Evolutionary conservation across 1,140 invertebrate species (phyloP).

Genomic region (Drosophila setifemur): DNA sequence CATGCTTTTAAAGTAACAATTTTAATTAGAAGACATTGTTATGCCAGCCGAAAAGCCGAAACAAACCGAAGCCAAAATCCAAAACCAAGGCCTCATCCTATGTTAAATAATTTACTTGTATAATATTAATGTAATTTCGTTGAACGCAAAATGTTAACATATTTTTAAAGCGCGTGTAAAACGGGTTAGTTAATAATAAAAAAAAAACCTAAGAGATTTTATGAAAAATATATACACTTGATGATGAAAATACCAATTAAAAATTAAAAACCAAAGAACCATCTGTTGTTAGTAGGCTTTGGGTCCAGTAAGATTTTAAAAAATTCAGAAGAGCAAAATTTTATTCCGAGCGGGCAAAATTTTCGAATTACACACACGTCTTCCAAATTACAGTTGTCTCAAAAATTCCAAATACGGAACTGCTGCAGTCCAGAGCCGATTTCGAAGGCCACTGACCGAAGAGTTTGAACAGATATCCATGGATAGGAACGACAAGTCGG

Average conservation of each 20-base stretch:
- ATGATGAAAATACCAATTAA: conserved; percentile 53
- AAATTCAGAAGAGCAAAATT: not conserved
- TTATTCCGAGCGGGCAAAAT: conserved; percentile 15
- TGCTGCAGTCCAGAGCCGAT: not conserved
- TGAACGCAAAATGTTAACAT: conserved; percentile 70
- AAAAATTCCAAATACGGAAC: conserved; percentile 16
- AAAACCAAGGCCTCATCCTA: conserved; percentile 14
- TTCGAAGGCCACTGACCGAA: not conserved
- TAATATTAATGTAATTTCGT: conserved; percentile 58
- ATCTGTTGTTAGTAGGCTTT: conserved; percentile 12
- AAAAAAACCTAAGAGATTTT: conserved; percentile 51
- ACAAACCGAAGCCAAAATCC: conserved; percentile 5
- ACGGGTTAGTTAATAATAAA: conserved; percentile 60
- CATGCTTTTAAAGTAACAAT: conserved; percentile 54
- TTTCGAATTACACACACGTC: conserved; percentile 7
- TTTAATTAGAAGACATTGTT: conserved; percentile 38
- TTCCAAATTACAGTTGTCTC: conserved; percentile 9
- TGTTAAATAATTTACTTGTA: conserved; percentile 63
- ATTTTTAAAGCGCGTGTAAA: conserved; percentile 62
- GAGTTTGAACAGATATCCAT: conserved; percentile 6
- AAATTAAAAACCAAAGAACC: conserved; percentile 37
- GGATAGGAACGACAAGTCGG: conserved; percentile 55
- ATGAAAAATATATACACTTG: conserved; percentile 66
- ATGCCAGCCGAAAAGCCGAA: conserved; percentile 8
- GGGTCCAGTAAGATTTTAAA: not conserved